These are phyloP conservation scores for Esox niger DNA, from an alignment of 2,113 vertebrate genomes.

Conservation along the genomic window DNA sequence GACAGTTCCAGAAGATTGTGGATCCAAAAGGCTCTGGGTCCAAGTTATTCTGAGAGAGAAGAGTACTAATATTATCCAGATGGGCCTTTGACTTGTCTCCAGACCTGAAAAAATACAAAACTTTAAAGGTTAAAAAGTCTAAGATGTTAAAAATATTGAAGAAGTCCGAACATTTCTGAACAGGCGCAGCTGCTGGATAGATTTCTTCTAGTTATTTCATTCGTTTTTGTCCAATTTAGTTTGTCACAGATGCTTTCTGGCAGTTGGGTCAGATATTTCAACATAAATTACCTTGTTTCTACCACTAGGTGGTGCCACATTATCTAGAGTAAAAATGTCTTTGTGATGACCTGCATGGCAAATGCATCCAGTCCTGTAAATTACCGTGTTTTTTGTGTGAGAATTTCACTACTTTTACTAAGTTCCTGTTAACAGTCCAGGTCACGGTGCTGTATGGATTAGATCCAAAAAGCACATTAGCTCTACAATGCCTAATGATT, in stretches of 20 bases:
- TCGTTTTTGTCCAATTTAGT: too few relatives aligned
- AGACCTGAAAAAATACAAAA: not conserved
- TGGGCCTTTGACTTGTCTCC: constrained; percentile 33
- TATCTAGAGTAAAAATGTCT: not conserved
- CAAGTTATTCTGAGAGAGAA: not conserved
- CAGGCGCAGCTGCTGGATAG: too few relatives aligned
- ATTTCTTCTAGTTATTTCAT: too few relatives aligned
- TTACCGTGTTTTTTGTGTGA: not conserved
- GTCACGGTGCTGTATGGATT: too few relatives aligned
- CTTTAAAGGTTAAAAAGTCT: too few relatives aligned
- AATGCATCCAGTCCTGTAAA: not conserved
- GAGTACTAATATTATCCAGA: constrained; percentile 46
- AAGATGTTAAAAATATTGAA: too few relatives aligned
- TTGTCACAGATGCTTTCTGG: too few relatives aligned
- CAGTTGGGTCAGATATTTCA: too few relatives aligned
- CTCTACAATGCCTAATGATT: not conserved
- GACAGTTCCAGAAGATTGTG: constrained; percentile 18
- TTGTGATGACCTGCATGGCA: not conserved
- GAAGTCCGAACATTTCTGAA: too few relatives aligned
- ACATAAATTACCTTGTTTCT: not conserved
- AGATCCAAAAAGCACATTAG: not conserved
- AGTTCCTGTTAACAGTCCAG: too few relatives aligned
- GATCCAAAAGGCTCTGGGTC: not conserved
- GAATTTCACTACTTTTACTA: not conserved
- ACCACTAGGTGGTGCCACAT: not conserved